Evolutionary conservation across 2,797 vertebrate species (phyloP).

Genomic region (Fratercula arctica): DNA sequence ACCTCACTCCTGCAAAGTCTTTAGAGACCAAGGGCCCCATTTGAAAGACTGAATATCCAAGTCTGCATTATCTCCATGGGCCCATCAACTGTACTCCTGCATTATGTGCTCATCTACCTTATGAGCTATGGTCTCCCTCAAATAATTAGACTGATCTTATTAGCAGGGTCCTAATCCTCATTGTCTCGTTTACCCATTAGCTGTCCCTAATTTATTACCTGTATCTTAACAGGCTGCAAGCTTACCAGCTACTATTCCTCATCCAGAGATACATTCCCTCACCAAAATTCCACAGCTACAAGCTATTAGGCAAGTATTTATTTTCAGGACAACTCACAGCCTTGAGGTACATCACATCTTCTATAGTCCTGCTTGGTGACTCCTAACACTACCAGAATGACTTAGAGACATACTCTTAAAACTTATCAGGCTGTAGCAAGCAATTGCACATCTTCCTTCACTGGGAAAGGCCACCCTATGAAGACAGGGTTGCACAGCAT

Average conservation of each 20-base stretch:
- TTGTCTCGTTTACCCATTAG: background rate
- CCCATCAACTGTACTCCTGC: background rate
- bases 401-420: background rate
- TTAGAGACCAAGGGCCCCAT: background rate
- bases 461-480: background rate
- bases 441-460: fast-evolving
- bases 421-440: background rate
- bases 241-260: background rate
- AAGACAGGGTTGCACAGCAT: fast-evolving
- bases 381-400: background rate
- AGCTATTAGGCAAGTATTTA: background rate
- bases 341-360: background rate
- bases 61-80: fast-evolving
- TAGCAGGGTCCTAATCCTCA: background rate
- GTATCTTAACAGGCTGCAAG: background rate
- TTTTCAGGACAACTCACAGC: background rate
- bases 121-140: background rate
- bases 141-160: background rate
- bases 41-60: background rate
- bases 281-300: background rate
- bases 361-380: background rate
- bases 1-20: background rate
- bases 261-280: fast-evolving
- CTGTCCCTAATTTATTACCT: background rate
- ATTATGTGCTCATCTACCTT: background rate